Base-by-base conservation (phyloP, 2,888 invertebrate species). In the Noctua pronuba region DNA sequence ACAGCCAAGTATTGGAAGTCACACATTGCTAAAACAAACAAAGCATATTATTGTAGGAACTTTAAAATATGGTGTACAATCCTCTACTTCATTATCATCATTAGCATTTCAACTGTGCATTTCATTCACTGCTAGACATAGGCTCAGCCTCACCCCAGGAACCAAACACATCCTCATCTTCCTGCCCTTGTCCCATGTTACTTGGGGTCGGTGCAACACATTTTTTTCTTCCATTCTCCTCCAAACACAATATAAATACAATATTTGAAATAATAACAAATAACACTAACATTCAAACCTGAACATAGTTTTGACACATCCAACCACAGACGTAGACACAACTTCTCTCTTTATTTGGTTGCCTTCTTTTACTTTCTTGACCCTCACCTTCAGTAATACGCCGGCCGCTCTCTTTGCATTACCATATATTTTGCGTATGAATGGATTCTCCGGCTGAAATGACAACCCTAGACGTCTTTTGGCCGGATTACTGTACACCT, bases 1-100 rank as follows among this genome's bases (percentile, higher is more conserved):
- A 99, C 96, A 2, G 99, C 99, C 80, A 99, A 94, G 92, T 98
- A 99, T 94, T 99, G 99, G 94, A 99, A 99, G 94, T 99, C 99
- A 93, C 98, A 98, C 91, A 99, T 95, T 84, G 97, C 99, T 99
- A 93, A 52, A 97, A 95, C 74, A 88, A 88, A 89, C 52, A 74
- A 55, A 62, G 1, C 18, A 16, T 16, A 38, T 21, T 16, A 38
- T 21, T 55, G 16, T 24, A 4, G 49, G 2, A 49, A 24, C 13
- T 11, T 1, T 5, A 31, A 21, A 28, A 35, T 24, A 49, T 31
- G 5, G 28, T 10, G 8, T 31, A 16, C 2, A n/a, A 41, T 31
- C 18, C 31, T 44, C 7, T 8, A 52, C 28, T 35, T 52, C 10
- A 28, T 24, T 24, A 52, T 21, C 18, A 18, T 35, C 21, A 24